Evolutionary conservation across 2,888 invertebrate species (phyloP).

Genomic region (Eupithecia abbreviata): DNA sequence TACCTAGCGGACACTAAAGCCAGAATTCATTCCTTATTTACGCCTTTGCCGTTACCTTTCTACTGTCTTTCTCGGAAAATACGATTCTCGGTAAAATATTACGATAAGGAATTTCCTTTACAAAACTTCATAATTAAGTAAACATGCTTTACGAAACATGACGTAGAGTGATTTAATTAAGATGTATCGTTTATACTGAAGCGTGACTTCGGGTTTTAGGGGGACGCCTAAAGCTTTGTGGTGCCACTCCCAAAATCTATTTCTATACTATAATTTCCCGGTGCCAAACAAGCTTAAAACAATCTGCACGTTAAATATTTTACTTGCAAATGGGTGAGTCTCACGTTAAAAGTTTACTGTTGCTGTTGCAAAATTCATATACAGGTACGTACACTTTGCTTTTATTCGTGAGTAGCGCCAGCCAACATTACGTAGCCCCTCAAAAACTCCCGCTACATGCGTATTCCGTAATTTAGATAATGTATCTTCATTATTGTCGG

Average conservation of each 20-base stretch:
- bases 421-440: conserved; percentile 39
- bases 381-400: background rate
- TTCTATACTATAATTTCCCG: background rate
- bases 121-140: conserved; percentile 67
- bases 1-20: conserved; percentile 50
- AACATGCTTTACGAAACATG: conserved; percentile 66
- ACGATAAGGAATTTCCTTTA: conserved; percentile 58
- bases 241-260: background rate
- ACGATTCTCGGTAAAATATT: background rate
- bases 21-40: conserved; percentile 60
- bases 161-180: conserved; percentile 72
- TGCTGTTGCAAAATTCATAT: background rate
- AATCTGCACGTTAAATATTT: background rate
- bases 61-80: background rate
- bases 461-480: conserved; percentile 60
- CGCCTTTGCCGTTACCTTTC: conserved; percentile 38
- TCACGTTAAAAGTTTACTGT: background rate
- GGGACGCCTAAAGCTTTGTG: background rate
- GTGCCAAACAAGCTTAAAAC: background rate
- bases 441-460: conserved; percentile 68
- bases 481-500: conserved; percentile 50
- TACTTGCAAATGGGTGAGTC: background rate
- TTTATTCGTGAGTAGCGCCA: conserved; percentile 10
- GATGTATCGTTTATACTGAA: conserved; percentile 74
- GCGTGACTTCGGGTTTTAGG: conserved; percentile 63